Percentiles rank a stretch among this genome's conserved stretches.
Conservation (phyloP, 2,888 invertebrate genomes). For the Allacma fusca region DNA sequence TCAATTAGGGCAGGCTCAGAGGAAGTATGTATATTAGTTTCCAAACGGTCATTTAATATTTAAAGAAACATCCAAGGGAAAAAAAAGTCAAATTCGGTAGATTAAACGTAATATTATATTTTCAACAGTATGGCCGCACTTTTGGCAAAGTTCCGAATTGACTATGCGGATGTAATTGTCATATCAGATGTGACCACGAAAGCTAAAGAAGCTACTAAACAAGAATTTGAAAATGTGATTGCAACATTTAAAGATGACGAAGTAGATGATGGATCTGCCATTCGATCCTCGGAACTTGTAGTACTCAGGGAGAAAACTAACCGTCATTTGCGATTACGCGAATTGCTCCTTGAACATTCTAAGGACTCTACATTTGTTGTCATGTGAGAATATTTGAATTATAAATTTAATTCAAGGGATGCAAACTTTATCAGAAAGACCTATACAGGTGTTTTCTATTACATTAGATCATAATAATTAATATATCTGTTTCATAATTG, state of each 20-base stretch:
- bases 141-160: conserved; percentile 91
- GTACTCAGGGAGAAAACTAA: conserved; percentile 87
- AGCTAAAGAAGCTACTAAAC: conserved; percentile 78
- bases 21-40: conserved; percentile 72
- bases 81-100: no score
- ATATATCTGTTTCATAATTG: no score
- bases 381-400: conserved; percentile 72
- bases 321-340: conserved; percentile 87
- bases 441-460: neutral
- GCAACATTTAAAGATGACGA: conserved; percentile 70
- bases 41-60: no score
- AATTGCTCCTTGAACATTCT: conserved; percentile 83
- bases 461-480: no score
- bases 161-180: conserved; percentile 90
- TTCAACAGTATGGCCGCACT: conserved; percentile 87
- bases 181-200: conserved; percentile 87
- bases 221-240: conserved; percentile 77
- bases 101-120: no score
- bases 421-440: neutral
- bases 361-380: conserved; percentile 84
- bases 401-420: neutral
- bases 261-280: conserved; percentile 53
- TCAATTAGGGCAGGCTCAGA: conserved; percentile 80
- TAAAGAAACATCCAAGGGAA: no score
- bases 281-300: conserved; percentile 78